Base-by-base conservation (phyloP, 64 coral and sea anemone genomes). In the Pachyseris speciosa region DNA sequence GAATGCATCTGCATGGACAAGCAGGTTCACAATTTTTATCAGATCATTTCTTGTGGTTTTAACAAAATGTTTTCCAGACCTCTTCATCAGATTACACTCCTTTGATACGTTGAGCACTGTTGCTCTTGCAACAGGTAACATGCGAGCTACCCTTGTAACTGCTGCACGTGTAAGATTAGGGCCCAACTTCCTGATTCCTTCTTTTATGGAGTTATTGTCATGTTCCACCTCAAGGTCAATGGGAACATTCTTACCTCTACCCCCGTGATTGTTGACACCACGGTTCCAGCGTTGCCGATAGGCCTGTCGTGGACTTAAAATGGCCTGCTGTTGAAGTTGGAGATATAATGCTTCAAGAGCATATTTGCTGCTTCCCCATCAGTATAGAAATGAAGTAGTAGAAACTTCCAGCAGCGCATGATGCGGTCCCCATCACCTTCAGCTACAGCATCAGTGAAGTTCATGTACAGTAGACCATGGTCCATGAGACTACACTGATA, bases 161-260 rank as follows among this genome's bases (percentile, higher is more conserved):
- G 76, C 42, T 53, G 22, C 64, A n/a, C 53, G 8, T 24, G 50
- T 91, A 13, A 84, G 2, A 84, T 84, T 91, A 6, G 67, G n/a
- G 47, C 83, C 73, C 16, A 93, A 83, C 31, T 93, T 93, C 31
- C 78, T 71, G 2, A 93, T 80, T 7, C 68, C 70, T 28, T 93
- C 51, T 50, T 86, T 93, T 15, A 61, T 58, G 42, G 48, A 79
- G 61, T 86, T 68, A 37, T 93, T 93, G 15, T 75, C 70, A 69
- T 86, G 91, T 77, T 91, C 49, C 11, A 91, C 44, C 15, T 85
- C 83, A 59, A 93, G 73, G 68, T 93, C 91, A 8, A 93, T 27
- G 47, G 91, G 72, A 28, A 93, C 37, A 20, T 93, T 86, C 37
- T 39, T 75, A 33, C 73, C 81, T 11, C 19, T 50, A 25, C 42